These are phyloP conservation scores for Drymonia ruficornis DNA, from an alignment of 2,888 invertebrate species.

Conservation along the genomic window DNA sequence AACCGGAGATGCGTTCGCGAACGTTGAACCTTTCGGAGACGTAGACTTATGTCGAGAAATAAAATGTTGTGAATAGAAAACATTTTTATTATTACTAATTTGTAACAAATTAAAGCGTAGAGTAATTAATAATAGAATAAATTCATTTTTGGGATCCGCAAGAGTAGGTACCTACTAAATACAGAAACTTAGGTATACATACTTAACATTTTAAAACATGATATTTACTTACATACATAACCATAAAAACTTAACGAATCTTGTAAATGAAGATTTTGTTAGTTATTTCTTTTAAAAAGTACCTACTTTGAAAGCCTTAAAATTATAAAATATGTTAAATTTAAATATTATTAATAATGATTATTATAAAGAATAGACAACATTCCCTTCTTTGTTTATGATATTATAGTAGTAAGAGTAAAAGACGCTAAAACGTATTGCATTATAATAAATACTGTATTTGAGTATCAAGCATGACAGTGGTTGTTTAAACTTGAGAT, in stretches of 20 bases:
- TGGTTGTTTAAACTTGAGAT: background rate
- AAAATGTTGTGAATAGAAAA: constrained; percentile 15
- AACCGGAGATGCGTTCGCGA: constrained; percentile 13
- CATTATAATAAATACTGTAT: background rate
- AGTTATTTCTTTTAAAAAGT: too few species aligned
- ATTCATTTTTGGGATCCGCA: too few species aligned
- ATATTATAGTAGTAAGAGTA: background rate
- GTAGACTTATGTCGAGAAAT: constrained; percentile 14
- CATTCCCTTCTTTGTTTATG: background rate
- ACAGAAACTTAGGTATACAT: too few species aligned
- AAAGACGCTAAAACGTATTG: too few species aligned
- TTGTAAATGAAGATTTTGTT: too few species aligned
- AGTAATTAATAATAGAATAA: too few species aligned
- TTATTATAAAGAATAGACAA: background rate
- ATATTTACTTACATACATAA: too few species aligned
- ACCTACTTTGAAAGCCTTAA: background rate
- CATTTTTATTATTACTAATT: constrained; percentile 5
- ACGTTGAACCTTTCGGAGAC: constrained; percentile 20
- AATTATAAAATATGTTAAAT: background rate
- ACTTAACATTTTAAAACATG: too few species aligned
- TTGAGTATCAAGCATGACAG: background rate
- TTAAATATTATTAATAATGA: background rate
- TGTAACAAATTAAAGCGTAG: constrained; percentile 8
- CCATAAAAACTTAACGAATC: too few species aligned
- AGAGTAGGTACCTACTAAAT: too few species aligned